phyloP scores from a whole-genome alignment of 2,797 vertebrate species.

The Alosa sapidissima region DNA sequence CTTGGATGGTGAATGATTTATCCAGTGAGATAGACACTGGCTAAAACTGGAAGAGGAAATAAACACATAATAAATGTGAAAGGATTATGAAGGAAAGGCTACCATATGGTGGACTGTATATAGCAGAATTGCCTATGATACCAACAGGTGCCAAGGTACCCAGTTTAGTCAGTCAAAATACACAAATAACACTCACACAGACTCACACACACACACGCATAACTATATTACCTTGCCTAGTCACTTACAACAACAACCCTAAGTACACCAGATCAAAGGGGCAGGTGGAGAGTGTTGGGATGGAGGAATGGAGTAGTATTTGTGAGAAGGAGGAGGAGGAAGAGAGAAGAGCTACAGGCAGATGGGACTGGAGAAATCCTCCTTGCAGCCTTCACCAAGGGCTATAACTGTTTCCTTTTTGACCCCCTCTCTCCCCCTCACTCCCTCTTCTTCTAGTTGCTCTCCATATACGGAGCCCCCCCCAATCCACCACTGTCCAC shows the following conservation, averaged over 20 bases:
- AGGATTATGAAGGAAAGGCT: not conserved
- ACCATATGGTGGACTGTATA: not conserved
- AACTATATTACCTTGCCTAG: not conserved
- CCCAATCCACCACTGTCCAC: slow-evolving; percentile 65
- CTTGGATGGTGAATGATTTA: not conserved
- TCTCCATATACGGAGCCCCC: slow-evolving; percentile 31
- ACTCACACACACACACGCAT: not conserved
- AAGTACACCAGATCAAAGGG: not conserved
- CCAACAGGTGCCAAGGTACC: too few species aligned
- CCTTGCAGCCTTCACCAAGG: not conserved
- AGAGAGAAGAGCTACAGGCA: not conserved
- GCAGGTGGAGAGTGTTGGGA: not conserved
- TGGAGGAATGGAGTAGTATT: not conserved
- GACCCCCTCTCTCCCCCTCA: not conserved
- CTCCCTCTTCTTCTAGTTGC: not conserved
- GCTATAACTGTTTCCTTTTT: slow-evolving; percentile 24
- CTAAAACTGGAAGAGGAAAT: not conserved
- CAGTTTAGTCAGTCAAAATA: too few species aligned
- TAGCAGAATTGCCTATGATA: not conserved
- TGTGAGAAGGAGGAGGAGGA: not conserved
- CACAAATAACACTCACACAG: not conserved
- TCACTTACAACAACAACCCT: not conserved
- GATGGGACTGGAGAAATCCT: not conserved
- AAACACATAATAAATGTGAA: not conserved
- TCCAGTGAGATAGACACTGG: not conserved